These are phyloP conservation scores for Melanotaenia parkinsoni DNA, from an alignment of 2,797 vertebrate genomes.

Conservation along the genomic window DNA sequence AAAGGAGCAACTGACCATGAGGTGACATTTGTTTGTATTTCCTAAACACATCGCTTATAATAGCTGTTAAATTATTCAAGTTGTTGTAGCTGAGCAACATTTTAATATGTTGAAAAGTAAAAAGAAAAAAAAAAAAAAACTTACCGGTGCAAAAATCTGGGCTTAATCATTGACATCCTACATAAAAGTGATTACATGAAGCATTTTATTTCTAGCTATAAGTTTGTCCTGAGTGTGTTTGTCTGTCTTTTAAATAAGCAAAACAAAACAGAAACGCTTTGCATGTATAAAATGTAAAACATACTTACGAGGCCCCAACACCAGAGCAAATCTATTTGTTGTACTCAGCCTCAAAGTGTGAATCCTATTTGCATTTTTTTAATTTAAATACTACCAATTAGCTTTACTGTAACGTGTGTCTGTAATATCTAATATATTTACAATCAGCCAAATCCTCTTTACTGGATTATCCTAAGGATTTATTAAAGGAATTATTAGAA, in stretches of 20 bases:
- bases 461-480: constrained; percentile 1
- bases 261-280: neutral
- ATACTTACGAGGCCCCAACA: neutral
- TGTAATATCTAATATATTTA: constrained; percentile 5
- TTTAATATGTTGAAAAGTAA: neutral
- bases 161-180: constrained; percentile 2
- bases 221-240: neutral
- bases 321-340: constrained; percentile 17
- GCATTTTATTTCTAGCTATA: neutral
- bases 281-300: constrained; percentile 14
- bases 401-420: neutral
- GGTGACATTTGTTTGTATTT: constrained; percentile 53
- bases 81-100: neutral
- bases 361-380: constrained; percentile 12
- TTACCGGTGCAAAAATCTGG: neutral
- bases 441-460: constrained; percentile 7
- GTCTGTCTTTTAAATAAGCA: constrained; percentile 2
- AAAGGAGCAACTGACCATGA: constrained; percentile 40
- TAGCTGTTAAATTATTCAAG: neutral
- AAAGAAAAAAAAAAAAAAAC: too few relatives aligned
- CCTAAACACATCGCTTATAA: neutral
- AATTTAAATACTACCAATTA: constrained; percentile 16
- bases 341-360: neutral
- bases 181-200: neutral
- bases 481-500: neutral